A percentile compares a stretch with the other conserved stretches of the same genome.
Evolutionary conservation across 2,888 invertebrate species (phyloP).

Genomic region (Troides oblongomaculatus): DNA sequence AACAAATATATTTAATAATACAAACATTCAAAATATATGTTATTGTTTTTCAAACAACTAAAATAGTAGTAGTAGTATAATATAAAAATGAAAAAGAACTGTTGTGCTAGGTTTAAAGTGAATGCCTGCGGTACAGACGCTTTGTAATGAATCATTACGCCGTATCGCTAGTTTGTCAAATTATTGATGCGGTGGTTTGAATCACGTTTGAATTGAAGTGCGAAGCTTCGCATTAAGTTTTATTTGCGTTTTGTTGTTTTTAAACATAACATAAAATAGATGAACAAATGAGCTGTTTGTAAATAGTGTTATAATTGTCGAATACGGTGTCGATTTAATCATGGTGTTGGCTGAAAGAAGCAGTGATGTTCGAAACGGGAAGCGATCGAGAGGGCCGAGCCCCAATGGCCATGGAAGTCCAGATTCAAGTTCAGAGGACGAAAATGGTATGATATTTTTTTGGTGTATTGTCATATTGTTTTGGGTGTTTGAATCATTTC

Average conservation of each 20-base stretch:
- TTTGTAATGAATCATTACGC: slow-evolving; percentile 50
- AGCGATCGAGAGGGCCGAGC: slow-evolving; percentile 94
- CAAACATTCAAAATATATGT: neutral
- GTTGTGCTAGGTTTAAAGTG: slow-evolving; percentile 43
- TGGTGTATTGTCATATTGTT: neutral
- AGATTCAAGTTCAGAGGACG: slow-evolving; percentile 92
- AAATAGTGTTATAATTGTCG: slow-evolving; percentile 46
- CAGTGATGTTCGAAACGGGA: slow-evolving; percentile 91
- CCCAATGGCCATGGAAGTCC: slow-evolving; percentile 91
- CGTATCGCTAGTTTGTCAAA: slow-evolving; percentile 67
- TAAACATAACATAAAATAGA: slow-evolving; percentile 34
- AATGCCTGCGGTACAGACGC: slow-evolving; percentile 69
- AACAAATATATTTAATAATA: neutral
- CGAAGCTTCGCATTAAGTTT: slow-evolving; percentile 60
- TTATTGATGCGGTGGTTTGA: slow-evolving; percentile 81
- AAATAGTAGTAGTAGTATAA: neutral
- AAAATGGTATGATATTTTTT: slow-evolving; percentile 82
- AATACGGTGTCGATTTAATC: slow-evolving; percentile 56
- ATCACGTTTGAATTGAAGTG: slow-evolving; percentile 78
- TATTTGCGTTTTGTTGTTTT: slow-evolving; percentile 43
- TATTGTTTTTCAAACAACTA: neutral
- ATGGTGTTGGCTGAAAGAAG: slow-evolving; percentile 96
- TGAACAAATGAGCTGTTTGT: slow-evolving; percentile 36
- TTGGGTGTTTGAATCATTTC: slow-evolving; percentile 11
- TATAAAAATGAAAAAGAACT: neutral